phyloP scores from a whole-genome alignment of 2,888 invertebrate genomes.

The Portevinia maculata region DNA sequence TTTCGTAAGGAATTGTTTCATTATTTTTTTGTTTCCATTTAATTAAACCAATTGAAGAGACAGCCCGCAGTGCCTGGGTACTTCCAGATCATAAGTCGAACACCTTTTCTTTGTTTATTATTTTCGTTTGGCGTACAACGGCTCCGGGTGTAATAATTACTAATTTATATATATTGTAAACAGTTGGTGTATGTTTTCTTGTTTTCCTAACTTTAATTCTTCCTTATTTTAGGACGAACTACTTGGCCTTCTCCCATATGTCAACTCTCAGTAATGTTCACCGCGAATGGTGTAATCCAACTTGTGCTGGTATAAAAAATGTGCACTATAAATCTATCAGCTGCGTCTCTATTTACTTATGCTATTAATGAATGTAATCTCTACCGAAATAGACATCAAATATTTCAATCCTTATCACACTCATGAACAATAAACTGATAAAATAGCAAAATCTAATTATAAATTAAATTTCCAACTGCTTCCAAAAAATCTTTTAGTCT shows the following conservation, averaged over 20 bases:
- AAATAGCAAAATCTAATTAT: slow-evolving; percentile 22
- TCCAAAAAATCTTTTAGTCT: slow-evolving; percentile 4
- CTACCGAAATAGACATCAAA: slow-evolving; percentile 12
- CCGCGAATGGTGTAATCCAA: not conserved
- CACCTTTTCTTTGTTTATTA: too few species aligned
- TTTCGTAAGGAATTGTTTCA: too few species aligned
- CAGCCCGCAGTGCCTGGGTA: too few species aligned
- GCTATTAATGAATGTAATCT: not conserved
- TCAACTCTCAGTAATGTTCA: not conserved
- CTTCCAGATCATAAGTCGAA: too few species aligned
- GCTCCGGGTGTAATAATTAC: too few species aligned
- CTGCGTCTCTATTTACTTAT: slow-evolving; percentile 20
- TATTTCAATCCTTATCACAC: slow-evolving; percentile 29
- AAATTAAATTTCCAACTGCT: slow-evolving; percentile 11
- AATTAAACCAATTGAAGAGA: too few species aligned
- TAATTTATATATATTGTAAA: not conserved
- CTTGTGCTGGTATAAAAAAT: not conserved
- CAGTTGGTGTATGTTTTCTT: not conserved
- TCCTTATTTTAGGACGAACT: not conserved
- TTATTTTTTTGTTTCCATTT: too few species aligned
- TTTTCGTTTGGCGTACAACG: too few species aligned
- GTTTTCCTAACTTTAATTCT: not conserved
- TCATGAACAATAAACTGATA: slow-evolving; percentile 50
- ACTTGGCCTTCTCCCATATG: slow-evolving; percentile 7
- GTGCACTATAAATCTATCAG: slow-evolving; percentile 15